These are phyloP conservation scores for Coboldia fuscipes DNA, from an alignment of 1,140 invertebrate genomes.

Conservation along the genomic window DNA sequence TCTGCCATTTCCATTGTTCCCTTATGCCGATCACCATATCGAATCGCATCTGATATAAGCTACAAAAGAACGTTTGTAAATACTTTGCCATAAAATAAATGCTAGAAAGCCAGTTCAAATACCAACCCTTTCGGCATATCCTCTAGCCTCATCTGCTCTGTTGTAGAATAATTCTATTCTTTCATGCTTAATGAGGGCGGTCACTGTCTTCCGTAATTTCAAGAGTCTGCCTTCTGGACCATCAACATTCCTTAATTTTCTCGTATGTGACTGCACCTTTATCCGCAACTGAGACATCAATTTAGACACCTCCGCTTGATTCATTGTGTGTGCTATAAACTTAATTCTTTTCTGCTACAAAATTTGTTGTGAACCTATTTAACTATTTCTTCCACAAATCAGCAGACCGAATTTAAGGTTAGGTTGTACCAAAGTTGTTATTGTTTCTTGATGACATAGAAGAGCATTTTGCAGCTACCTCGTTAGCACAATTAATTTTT, in stretches of 20 bases:
- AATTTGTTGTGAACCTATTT: too few species aligned
- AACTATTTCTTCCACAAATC: too few species aligned
- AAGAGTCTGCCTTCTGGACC: slow-evolving; percentile 56
- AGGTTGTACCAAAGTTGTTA: too few species aligned
- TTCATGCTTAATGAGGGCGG: slow-evolving; percentile 70
- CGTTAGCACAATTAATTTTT: too few species aligned
- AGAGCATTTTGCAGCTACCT: too few species aligned
- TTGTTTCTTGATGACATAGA: too few species aligned
- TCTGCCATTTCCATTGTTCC: slow-evolving; percentile 76
- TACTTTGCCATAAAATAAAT: background rate
- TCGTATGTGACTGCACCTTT: slow-evolving; percentile 29
- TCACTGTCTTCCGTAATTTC: slow-evolving; percentile 60
- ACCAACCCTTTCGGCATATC: slow-evolving; percentile 66
- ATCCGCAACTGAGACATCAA: slow-evolving; percentile 50
- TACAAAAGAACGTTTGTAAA: too few species aligned
- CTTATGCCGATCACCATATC: slow-evolving; percentile 61
- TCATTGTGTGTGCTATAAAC: too few species aligned
- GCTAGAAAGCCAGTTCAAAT: background rate
- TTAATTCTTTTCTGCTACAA: too few species aligned
- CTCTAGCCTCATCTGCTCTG: slow-evolving; percentile 61
- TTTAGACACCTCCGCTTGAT: slow-evolving; percentile 51
- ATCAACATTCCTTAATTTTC: slow-evolving; percentile 36
- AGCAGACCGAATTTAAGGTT: too few species aligned
- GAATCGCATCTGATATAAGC: slow-evolving; percentile 75
- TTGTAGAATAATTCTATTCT: slow-evolving; percentile 60